A percentile compares a stretch with the other conserved stretches of the same genome.
Conservation (phyloP, 2,113 vertebrate genomes). For the Hirundichthys speculiger region DNA sequence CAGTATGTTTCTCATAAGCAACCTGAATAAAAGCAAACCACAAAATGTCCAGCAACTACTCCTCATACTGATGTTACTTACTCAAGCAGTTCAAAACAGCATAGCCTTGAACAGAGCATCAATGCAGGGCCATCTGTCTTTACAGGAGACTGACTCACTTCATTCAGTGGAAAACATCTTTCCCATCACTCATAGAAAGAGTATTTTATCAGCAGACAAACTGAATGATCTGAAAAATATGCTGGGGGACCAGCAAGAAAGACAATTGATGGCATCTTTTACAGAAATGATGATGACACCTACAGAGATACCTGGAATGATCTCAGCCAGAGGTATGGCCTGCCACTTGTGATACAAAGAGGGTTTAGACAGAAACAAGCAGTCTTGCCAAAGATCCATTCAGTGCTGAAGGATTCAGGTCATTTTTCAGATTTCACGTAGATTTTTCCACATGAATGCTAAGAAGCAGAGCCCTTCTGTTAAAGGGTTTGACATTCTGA, state of each 20-base stretch:
- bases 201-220: constrained; percentile 17
- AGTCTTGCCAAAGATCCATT: constrained; percentile 12
- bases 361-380: constrained; percentile 14
- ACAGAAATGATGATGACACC: not conserved
- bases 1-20: not conserved
- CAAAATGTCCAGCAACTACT: not conserved
- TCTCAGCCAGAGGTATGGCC: constrained; percentile 21
- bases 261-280: constrained; percentile 17
- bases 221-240: constrained; percentile 24
- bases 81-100: constrained; percentile 36
- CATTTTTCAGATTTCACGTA: too few species aligned
- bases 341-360: constrained; percentile 23
- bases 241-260: constrained; percentile 3
- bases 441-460: constrained; percentile 16
- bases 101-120: constrained; percentile 16
- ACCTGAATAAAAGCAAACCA: not conserved
- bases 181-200: constrained; percentile 19
- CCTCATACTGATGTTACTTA: not conserved
- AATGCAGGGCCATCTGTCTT: constrained; percentile 22
- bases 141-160: constrained; percentile 4
- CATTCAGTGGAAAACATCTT: constrained; percentile 18
- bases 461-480: constrained; percentile 20
- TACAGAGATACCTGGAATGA: constrained; percentile 18
- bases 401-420: constrained; percentile 3
- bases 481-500: not conserved